These are phyloP conservation scores for Condylostylus longicornis DNA, from an alignment of 1,140 invertebrate genomes.

Conservation along the genomic window DNA sequence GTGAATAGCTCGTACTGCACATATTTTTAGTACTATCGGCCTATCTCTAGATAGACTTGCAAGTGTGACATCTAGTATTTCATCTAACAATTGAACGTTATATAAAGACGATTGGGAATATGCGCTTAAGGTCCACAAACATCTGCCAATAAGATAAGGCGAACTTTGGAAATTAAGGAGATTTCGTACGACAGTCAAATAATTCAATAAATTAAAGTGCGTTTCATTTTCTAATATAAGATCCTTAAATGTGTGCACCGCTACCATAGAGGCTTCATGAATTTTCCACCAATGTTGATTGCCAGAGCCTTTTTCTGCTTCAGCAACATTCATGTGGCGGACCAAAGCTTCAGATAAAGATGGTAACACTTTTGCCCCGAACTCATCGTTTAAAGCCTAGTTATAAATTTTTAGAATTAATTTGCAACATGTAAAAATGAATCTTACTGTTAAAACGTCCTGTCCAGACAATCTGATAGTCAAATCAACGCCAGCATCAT, in stretches of 20 bases:
- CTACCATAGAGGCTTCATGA: conserved; percentile 56
- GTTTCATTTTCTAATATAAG: conserved; percentile 41
- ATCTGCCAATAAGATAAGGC: conserved; percentile 56
- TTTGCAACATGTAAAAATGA: no score
- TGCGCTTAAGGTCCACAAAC: conserved; percentile 52
- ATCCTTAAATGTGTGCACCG: conserved; percentile 42
- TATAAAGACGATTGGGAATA: conserved; percentile 38
- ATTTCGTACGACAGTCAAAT: conserved; percentile 41
- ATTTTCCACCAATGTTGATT: conserved; percentile 58
- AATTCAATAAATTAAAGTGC: conserved; percentile 51
- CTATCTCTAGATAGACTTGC: conserved; percentile 24
- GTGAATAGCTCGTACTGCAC: conserved; percentile 19
- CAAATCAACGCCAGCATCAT: conserved; percentile 51
- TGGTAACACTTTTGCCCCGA: conserved; percentile 41
- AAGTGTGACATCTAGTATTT: conserved; percentile 22
- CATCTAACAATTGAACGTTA: conserved; percentile 25
- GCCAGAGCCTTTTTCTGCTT: conserved; percentile 34
- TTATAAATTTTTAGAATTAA: conserved; percentile 6
- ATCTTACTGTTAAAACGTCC: conserved; percentile 42
- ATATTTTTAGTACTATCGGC: conserved; percentile 22
- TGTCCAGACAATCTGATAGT: conserved; percentile 62
- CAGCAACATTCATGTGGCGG: conserved; percentile 46
- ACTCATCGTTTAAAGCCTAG: conserved; percentile 46
- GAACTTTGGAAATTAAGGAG: conserved; percentile 23
- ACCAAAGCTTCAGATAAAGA: conserved; percentile 47